Conservation (phyloP, 2,888 invertebrate species). For the Tigriopus californicus region DNA sequence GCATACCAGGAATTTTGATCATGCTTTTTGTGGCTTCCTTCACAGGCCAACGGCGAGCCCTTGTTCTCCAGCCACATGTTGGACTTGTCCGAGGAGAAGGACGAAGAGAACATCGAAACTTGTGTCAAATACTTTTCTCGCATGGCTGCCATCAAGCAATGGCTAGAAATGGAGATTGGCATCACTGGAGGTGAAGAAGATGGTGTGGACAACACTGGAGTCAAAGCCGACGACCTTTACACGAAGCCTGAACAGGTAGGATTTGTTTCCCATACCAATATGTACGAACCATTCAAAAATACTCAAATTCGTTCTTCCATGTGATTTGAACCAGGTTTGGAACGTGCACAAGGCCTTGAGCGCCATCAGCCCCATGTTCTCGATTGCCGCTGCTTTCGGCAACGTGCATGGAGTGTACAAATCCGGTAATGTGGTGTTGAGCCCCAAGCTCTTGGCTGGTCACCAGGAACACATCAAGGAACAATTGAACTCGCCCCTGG, state of each 20-base stretch:
- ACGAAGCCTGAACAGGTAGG: constrained; percentile 13
- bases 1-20: neutral
- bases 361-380: constrained; percentile 15
- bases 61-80: constrained; percentile 16
- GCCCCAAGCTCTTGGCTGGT: constrained; percentile 11
- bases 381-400: constrained; percentile 16
- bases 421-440: constrained; percentile 15
- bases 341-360: constrained; percentile 9
- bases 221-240: constrained; percentile 15
- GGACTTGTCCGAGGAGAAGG: constrained; percentile 16
- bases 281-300: no score
- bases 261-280: neutral
- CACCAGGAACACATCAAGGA: constrained; percentile 15
- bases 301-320: no score
- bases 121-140: constrained; percentile 14
- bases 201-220: constrained; percentile 15
- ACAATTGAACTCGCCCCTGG: neutral
- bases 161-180: constrained; percentile 16
- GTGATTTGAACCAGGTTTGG: neutral
- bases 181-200: constrained; percentile 17
- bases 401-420: constrained; percentile 17
- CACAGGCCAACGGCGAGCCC: constrained; percentile 11
- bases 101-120: constrained; percentile 15
- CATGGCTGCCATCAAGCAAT: constrained; percentile 12
- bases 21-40: neutral